phyloP scores from a whole-genome alignment of 2,888 invertebrate genomes.

The Carpatolechia fugitivella region DNA sequence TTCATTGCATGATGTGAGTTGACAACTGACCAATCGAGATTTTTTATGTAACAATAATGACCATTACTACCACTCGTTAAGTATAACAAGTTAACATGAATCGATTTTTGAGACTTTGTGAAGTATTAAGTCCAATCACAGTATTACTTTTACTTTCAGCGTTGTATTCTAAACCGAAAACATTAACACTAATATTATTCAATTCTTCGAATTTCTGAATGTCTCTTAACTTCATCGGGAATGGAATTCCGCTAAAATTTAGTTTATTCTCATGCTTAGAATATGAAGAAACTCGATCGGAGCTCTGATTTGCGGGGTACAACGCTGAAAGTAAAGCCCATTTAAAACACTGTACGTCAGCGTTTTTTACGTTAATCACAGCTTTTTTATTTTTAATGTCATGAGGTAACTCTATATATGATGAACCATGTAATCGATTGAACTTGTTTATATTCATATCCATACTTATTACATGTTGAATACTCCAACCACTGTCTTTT shows the following conservation, averaged over 20 bases:
- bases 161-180: conserved; percentile 31
- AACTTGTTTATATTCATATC: conserved; percentile 17
- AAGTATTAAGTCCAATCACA: conserved; percentile 23
- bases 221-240: conserved; percentile 21
- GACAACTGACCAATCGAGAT: conserved; percentile 22
- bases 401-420: conserved; percentile 17
- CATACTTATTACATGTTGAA: conserved; percentile 20
- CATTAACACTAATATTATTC: conserved; percentile 33
- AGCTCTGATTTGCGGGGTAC: conserved; percentile 1
- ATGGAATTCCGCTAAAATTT: conserved; percentile 26
- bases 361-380: not conserved
- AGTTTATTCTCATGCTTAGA: conserved; percentile 23
- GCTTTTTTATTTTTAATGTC: conserved; percentile 20
- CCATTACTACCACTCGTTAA: too few relatives aligned
- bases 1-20: conserved; percentile 10
- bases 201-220: conserved; percentile 29
- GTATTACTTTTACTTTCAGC: conserved; percentile 18
- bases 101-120: too few relatives aligned
- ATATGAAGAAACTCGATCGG: conserved; percentile 14
- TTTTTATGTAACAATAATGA: too few relatives aligned
- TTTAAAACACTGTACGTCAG: conserved; percentile 27
- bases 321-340: conserved; percentile 25
- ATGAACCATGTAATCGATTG: too few relatives aligned
- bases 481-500: conserved; percentile 30
- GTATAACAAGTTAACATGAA: too few relatives aligned